Conservation (phyloP, 2,888 invertebrate species). For the Onchidella celtica region DNA sequence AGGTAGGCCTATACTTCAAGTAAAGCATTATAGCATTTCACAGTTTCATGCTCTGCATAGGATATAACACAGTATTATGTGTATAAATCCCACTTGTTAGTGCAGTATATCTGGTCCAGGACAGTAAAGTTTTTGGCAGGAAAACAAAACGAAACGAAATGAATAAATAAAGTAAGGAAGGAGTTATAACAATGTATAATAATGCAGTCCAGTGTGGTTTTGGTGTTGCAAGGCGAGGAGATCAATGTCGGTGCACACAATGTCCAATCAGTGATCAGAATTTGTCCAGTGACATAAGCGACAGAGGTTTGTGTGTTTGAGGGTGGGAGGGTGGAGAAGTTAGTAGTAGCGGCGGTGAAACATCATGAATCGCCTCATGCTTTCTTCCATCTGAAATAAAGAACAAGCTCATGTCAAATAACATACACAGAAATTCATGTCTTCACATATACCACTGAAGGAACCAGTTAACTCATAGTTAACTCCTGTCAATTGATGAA, state of each 20-base stretch:
- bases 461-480: too few species aligned
- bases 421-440: neutral
- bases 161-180: too few species aligned
- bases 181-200: too few species aligned
- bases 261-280: slow-evolving; percentile 22
- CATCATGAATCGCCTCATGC: slow-evolving; percentile 58
- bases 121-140: too few species aligned
- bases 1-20: too few species aligned
- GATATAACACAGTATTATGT: too few species aligned
- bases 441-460: neutral
- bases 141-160: neutral
- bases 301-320: slow-evolving; percentile 17
- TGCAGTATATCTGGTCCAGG: too few species aligned
- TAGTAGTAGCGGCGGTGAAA: slow-evolving; percentile 57
- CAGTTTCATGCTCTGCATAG: too few species aligned
- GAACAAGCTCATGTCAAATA: slow-evolving; percentile 27
- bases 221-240: neutral
- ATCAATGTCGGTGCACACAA: slow-evolving; percentile 8
- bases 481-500: too few species aligned
- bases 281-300: slow-evolving; percentile 22
- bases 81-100: too few species aligned
- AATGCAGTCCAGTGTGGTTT: slow-evolving; percentile 12
- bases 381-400: slow-evolving; percentile 59
- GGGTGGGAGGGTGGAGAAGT: slow-evolving; percentile 31
- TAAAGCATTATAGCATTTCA: too few species aligned